Conservation (phyloP, 2,797 vertebrate species). For the Chaetodon trifasciatus region DNA sequence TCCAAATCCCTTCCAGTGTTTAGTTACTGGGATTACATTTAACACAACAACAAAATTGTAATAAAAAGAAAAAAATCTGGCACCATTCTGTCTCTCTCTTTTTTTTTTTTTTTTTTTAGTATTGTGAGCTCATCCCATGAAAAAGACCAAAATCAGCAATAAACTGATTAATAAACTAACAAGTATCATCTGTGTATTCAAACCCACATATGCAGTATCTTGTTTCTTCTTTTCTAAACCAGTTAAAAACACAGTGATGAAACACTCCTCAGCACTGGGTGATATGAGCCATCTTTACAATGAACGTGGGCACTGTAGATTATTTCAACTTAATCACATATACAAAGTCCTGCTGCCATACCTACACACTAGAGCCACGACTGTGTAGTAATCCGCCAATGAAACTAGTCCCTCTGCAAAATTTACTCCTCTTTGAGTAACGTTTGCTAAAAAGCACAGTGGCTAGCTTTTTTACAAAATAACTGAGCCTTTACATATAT, state of each 20-base stretch:
- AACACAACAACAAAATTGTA: not conserved
- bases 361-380: no score
- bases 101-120: not conserved
- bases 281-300: not conserved
- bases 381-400: not conserved
- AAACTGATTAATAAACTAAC: not conserved
- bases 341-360: not conserved
- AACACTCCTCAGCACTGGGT: not conserved
- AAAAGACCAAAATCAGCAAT: not conserved
- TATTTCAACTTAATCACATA: not conserved
- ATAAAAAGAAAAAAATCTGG: not conserved
- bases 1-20: not conserved
- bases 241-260: not conserved
- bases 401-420: not conserved
- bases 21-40: not conserved
- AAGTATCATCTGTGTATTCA: not conserved
- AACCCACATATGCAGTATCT: not conserved
- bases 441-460: not conserved
- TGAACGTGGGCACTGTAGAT: not conserved
- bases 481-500: not conserved
- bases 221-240: no score
- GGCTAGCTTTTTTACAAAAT: not conserved
- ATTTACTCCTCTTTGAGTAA: not conserved
- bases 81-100: not conserved
- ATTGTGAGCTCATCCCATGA: not conserved